Base-by-base conservation (phyloP, 2,888 invertebrate species). In the Flabesymbios commensalis region DNA sequence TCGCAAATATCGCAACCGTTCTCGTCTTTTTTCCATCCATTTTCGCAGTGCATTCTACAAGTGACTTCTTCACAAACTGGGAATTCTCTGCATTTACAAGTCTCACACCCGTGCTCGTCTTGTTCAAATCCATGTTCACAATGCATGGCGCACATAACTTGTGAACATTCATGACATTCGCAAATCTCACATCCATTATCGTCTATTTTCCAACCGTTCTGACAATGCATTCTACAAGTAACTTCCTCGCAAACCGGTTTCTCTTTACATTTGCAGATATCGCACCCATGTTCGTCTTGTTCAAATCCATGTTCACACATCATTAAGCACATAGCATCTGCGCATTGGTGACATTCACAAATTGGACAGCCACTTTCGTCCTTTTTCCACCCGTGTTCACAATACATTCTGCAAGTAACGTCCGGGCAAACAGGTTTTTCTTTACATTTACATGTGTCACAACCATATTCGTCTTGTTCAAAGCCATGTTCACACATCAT, bases 401-500 rank as follows among this genome's bases (percentile, higher is more conserved):
- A 61, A 5, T 4, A 10, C 1, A 49, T 47, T 24, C 14, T 17
- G 39, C 58, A 63, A 28, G 17, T 28, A 29, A 61, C 26, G 2
- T 24, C 7, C 5, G 55, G 22, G 2, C 22, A 43, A 28, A 28
- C 47, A 42, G 10, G 4, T 24, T 24, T 24, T 33, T 39, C 32
- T 7, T 29, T 31, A 33, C 57, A 57, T 7, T 22, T 10, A 24
- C 57, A 57, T 14, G 22, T 31, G 14, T 57, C 32, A 33, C 57
- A 57, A n/a, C 63, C 63, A 26, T 59, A 24, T 14, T 47, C 49
- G 36, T 59, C 63, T 17, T 4, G 45, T n/a, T 59, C 26, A 39
- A 39, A 63, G 31, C 63, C 63, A 22, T 49, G 24, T 24, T 48
- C 56, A 28, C 63, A 63, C 24, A 29, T 52, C 63, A 63, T 60